Conservation (phyloP, 2,888 invertebrate genomes). For the Microchrysa polita region DNA sequence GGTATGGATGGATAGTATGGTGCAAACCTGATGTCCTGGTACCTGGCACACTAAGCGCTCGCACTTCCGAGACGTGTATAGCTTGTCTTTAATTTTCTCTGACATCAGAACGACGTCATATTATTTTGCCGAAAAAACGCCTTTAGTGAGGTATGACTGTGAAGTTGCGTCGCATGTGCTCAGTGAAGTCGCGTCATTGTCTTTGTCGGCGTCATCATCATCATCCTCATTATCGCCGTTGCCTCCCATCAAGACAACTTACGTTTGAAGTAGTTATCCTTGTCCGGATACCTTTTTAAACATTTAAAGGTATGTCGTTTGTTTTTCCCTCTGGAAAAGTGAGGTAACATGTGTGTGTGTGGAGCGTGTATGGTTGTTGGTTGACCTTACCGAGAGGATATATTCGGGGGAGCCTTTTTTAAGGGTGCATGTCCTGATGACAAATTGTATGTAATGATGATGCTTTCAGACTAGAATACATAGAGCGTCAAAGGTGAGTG, state of each 20-base stretch:
- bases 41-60: background rate
- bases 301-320: background rate
- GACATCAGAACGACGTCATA: conserved; percentile 39
- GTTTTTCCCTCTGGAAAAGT: no score
- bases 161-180: background rate
- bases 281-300: background rate
- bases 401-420: no score
- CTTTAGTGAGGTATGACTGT: background rate
- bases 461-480: no score
- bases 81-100: background rate
- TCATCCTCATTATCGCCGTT: background rate
- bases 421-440: no score
- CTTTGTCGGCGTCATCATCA: background rate
- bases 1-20: background rate
- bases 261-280: background rate
- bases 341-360: no score
- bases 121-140: background rate
- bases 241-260: background rate
- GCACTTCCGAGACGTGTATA: background rate
- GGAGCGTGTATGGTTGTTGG: no score
- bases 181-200: background rate
- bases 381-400: no score
- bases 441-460: no score
- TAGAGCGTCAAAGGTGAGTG: no score
- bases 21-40: conserved; percentile 28